Percentiles rank a stretch among this genome's conserved stretches.
Evolutionary conservation across 1,140 invertebrate genomes (phyloP).

Genomic region (Mya arenaria): DNA sequence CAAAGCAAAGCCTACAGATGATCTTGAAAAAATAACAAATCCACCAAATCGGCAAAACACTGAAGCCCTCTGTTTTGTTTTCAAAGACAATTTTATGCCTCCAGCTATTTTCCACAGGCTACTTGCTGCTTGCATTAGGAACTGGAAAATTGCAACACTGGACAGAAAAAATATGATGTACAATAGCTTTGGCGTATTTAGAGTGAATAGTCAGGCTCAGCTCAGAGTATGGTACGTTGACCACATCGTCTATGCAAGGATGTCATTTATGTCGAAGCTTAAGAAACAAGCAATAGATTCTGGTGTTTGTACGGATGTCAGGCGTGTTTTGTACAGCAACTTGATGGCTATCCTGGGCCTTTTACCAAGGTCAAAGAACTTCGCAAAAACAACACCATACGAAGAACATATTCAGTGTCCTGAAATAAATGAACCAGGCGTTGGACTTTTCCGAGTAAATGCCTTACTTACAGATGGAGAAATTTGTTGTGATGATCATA

Average conservation of each 20-base stretch:
- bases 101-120: constrained; percentile 38
- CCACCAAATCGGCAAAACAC: neutral
- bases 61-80: neutral
- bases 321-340: too few species aligned
- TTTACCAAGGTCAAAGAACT: too few species aligned
- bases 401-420: too few species aligned
- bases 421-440: too few species aligned
- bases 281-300: too few species aligned
- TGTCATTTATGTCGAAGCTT: neutral
- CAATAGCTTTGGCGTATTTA: constrained; percentile 29
- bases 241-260: constrained; percentile 35
- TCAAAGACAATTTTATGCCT: constrained; percentile 27
- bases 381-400: too few species aligned
- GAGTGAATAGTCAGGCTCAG: neutral
- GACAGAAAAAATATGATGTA: neutral
- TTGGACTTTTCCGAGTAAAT: too few species aligned
- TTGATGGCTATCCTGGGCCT: too few species aligned
- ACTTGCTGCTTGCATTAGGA: constrained; percentile 6
- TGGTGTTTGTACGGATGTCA: too few species aligned
- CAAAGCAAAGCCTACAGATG: neutral
- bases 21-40: neutral
- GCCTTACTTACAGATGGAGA: too few species aligned
- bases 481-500: too few species aligned
- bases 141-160: too few species aligned
- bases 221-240: constrained; percentile 28